phyloP scores from a whole-genome alignment of 2,113 vertebrate genomes.

The Grammomys dolichurus region DNA sequence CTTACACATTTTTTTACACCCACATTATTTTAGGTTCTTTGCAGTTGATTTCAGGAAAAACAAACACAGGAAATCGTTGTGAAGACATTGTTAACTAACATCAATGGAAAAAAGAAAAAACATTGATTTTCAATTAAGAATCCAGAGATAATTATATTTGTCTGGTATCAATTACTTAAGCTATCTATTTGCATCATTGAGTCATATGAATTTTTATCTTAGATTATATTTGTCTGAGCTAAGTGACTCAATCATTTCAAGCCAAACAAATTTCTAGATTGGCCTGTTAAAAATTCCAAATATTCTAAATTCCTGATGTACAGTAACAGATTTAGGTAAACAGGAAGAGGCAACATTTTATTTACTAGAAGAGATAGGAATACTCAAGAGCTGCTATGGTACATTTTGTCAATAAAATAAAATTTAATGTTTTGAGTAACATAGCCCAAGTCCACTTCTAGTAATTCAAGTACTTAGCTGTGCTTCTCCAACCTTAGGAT shows the following conservation, averaged over 20 bases:
- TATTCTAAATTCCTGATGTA: not conserved
- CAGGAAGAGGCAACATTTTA: not conserved
- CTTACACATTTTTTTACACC: not conserved
- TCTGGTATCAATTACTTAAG: not conserved
- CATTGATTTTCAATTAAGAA: not conserved
- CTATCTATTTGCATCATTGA: not conserved
- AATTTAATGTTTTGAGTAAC: not conserved
- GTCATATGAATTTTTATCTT: not conserved
- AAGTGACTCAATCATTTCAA: slow-evolving; percentile 8
- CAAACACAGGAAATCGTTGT: not conserved
- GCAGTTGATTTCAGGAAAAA: not conserved
- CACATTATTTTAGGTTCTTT: not conserved
- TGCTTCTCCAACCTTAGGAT: not conserved
- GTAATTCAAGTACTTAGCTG: no score
- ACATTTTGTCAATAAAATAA: not conserved
- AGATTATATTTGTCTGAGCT: not conserved
- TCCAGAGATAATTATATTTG: not conserved
- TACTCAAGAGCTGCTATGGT: not conserved
- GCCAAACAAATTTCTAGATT: not conserved
- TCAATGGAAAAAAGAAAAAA: not conserved
- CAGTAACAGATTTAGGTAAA: not conserved
- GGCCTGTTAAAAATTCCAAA: not conserved
- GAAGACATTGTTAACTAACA: not conserved
- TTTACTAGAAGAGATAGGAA: not conserved
- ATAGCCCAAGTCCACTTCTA: not conserved